Conservation (phyloP, 1,140 invertebrate species). For the Homarus americanus region DNA sequence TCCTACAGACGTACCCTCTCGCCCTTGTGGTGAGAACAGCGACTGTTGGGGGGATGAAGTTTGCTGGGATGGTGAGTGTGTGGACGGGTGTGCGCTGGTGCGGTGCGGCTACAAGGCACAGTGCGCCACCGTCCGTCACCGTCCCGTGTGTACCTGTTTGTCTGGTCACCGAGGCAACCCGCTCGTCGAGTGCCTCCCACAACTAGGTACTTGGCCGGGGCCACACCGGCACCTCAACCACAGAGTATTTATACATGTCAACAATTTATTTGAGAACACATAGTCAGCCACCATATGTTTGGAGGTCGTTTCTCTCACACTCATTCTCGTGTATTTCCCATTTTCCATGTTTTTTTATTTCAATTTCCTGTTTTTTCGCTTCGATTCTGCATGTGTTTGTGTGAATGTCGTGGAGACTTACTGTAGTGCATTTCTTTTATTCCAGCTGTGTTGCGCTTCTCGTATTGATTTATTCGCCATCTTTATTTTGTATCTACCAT, state of each 20-base stretch:
- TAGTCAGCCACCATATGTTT: background rate
- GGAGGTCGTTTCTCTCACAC: slow-evolving; percentile 28
- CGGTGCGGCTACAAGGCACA: slow-evolving; percentile 89
- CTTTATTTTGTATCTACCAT: background rate
- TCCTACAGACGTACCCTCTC: background rate
- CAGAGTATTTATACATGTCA: background rate
- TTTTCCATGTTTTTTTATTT: slow-evolving; percentile 28
- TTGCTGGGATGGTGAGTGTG: slow-evolving; percentile 51
- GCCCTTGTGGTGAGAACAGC: background rate
- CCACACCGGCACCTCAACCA: background rate
- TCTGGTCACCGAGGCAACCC: slow-evolving; percentile 78
- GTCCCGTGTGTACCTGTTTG: slow-evolving; percentile 86
- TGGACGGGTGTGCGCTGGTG: slow-evolving; percentile 46
- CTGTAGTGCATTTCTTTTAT: background rate
- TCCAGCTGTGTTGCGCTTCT: background rate
- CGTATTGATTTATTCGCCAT: background rate
- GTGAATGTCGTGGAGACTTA: background rate
- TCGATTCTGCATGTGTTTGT: slow-evolving; percentile 10
- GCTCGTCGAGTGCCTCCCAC: slow-evolving; percentile 73
- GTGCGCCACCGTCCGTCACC: slow-evolving; percentile 85
- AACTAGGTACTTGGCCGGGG: slow-evolving; percentile 26
- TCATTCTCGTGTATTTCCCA: slow-evolving; percentile 23
- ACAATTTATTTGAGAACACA: background rate
- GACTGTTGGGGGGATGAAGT: slow-evolving; percentile 42
- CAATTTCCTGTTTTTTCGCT: slow-evolving; percentile 11